Conservation (phyloP, 2,797 vertebrate species). For the Poecilia picta region DNA sequence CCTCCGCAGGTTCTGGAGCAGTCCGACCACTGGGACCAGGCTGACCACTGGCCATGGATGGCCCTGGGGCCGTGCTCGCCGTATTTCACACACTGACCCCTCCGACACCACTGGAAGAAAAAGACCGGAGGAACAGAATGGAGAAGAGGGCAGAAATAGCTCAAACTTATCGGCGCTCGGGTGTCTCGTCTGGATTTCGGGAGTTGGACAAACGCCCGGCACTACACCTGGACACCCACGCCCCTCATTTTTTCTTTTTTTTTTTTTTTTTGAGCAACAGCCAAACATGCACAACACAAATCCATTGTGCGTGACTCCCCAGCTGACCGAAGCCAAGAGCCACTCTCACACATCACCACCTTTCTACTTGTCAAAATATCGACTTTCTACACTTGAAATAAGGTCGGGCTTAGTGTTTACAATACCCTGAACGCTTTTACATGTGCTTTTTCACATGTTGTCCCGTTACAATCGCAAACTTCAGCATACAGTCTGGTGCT, state of each 20-base stretch:
- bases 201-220: slow-evolving; percentile 64
- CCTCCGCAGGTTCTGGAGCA: slow-evolving; percentile 94
- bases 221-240: slow-evolving; percentile 68
- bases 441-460: slow-evolving; percentile 25
- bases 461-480: neutral
- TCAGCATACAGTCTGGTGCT: neutral
- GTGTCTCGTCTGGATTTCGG: slow-evolving; percentile 37
- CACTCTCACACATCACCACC: slow-evolving; percentile 60
- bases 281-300: slow-evolving; percentile 33
- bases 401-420: slow-evolving; percentile 30
- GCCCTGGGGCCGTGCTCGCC: slow-evolving; percentile 92
- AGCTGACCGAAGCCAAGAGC: slow-evolving; percentile 48
- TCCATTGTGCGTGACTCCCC: slow-evolving; percentile 32
- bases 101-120: slow-evolving; percentile 90
- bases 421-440: slow-evolving; percentile 27
- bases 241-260: neutral
- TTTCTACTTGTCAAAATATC: slow-evolving; percentile 51
- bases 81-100: slow-evolving; percentile 92
- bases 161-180: slow-evolving; percentile 46
- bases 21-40: slow-evolving; percentile 92
- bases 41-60: slow-evolving; percentile 92
- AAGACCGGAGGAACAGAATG: slow-evolving; percentile 12
- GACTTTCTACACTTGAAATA: slow-evolving; percentile 39
- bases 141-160: slow-evolving; percentile 30
- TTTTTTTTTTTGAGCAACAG: slow-evolving; percentile 9